Evolutionary conservation across 1,140 invertebrate genomes (phyloP).

Genomic region (Bombus ignitus): DNA sequence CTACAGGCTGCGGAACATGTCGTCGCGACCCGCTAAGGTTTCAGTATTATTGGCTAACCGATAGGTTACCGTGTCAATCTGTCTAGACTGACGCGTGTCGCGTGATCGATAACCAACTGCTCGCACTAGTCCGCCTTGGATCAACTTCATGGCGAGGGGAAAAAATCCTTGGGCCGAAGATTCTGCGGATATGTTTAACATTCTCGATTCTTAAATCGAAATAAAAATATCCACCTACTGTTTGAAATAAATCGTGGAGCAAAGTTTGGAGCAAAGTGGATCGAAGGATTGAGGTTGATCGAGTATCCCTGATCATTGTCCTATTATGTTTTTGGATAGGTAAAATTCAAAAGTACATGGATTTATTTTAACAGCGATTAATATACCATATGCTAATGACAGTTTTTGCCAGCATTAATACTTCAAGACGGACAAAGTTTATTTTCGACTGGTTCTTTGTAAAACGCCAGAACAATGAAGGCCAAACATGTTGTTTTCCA

Average conservation of each 20-base stretch:
- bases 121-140: slow-evolving; percentile 20
- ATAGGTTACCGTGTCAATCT: slow-evolving; percentile 75
- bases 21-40: slow-evolving; percentile 65
- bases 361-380: too few species aligned
- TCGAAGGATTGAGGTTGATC: too few species aligned
- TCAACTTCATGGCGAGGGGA: slow-evolving; percentile 4
- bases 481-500: neutral
- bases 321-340: too few species aligned
- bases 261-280: too few species aligned
- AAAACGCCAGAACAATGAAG: neutral
- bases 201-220: too few species aligned
- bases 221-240: too few species aligned
- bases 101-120: slow-evolving; percentile 58
- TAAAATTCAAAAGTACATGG: too few species aligned
- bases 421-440: neutral
- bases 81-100: slow-evolving; percentile 67
- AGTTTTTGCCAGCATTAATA: neutral
- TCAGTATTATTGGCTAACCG: slow-evolving; percentile 75
- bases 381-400: too few species aligned
- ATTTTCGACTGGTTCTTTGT: neutral
- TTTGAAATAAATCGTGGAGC: too few species aligned
- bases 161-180: neutral
- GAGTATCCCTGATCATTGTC: too few species aligned
- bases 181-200: too few species aligned
- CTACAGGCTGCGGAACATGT: slow-evolving; percentile 46